A percentile compares a stretch with the other conserved stretches of the same genome.
phyloP scores from a whole-genome alignment of 2,797 vertebrate species.

The Malacoraja senta region DNA sequence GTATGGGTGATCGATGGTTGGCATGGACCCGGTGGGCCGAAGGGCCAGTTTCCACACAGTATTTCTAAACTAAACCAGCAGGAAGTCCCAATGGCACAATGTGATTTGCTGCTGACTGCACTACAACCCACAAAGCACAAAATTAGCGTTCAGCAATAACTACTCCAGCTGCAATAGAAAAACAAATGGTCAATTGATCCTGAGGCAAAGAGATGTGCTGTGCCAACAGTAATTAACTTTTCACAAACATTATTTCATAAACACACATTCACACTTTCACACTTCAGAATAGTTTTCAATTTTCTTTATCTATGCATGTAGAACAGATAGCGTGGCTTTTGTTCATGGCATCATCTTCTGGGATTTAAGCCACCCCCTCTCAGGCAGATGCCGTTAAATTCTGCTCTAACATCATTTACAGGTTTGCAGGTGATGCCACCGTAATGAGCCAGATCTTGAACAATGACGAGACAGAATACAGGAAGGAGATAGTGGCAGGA shows the following conservation, averaged over 20 bases:
- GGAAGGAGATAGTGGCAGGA: no score
- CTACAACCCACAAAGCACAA: not conserved
- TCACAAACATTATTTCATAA: not conserved
- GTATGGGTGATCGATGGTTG: no score
- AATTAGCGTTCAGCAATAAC: conserved; percentile 1
- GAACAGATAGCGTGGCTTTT: not conserved
- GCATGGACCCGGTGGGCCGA: no score
- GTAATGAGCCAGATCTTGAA: no score
- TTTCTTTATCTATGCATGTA: not conserved
- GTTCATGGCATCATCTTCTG: not conserved
- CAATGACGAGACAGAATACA: no score
- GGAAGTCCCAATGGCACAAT: not conserved
- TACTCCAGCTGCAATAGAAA: not conserved
- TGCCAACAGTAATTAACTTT: not conserved
- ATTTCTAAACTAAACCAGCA: not conserved
- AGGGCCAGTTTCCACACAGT: no score
- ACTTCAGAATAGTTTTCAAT: not conserved
- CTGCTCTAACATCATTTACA: no score
- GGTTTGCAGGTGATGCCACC: no score
- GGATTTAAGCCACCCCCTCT: not conserved
- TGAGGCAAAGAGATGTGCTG: not conserved
- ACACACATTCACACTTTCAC: not conserved
- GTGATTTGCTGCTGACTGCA: not conserved
- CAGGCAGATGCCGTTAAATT: no score
- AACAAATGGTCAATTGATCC: not conserved